Conservation (phyloP, 2,888 invertebrate species). For the Archaeoteleia sp. region DNA sequence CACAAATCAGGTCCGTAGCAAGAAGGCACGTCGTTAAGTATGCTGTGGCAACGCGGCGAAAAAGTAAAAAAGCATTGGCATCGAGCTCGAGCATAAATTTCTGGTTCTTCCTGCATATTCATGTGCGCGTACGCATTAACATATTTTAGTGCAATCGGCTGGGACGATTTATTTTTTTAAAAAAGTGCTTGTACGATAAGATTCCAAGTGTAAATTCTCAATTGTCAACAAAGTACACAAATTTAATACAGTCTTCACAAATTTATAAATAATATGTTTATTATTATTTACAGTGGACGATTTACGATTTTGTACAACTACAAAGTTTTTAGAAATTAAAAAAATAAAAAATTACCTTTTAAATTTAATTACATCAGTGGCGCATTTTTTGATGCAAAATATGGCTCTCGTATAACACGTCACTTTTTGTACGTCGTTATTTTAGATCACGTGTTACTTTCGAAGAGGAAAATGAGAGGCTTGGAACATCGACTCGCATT, state of each 20-base stretch:
- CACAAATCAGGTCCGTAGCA: slow-evolving; percentile 23
- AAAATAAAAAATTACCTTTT: no score
- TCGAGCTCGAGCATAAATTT: slow-evolving; percentile 44
- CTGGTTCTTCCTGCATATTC: slow-evolving; percentile 39
- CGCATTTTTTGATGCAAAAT: slow-evolving; percentile 4
- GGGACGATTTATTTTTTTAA: slow-evolving; percentile 32
- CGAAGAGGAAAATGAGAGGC: slow-evolving; percentile 25
- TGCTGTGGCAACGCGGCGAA: slow-evolving; percentile 6
- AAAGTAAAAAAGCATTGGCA: slow-evolving; percentile 25
- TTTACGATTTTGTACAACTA: no score
- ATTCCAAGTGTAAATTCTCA: slow-evolving; percentile 25
- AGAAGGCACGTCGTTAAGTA: slow-evolving; percentile 22
- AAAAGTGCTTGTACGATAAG: slow-evolving; percentile 37
- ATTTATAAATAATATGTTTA: no score
- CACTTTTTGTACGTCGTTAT: slow-evolving; percentile 19
- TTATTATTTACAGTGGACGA: no score
- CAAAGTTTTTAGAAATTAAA: no score
- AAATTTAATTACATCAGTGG: no score
- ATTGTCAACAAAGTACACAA: no score
- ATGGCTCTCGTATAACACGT: slow-evolving; percentile 9
- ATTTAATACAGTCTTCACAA: no score
- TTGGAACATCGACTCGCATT: slow-evolving; percentile 23
- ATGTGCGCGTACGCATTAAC: slow-evolving; percentile 46
- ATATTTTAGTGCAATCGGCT: slow-evolving; percentile 46
- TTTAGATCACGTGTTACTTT: slow-evolving; percentile 34